phyloP scores from a whole-genome alignment of 2,797 vertebrate genomes.

The Oophaga sylvatica region DNA sequence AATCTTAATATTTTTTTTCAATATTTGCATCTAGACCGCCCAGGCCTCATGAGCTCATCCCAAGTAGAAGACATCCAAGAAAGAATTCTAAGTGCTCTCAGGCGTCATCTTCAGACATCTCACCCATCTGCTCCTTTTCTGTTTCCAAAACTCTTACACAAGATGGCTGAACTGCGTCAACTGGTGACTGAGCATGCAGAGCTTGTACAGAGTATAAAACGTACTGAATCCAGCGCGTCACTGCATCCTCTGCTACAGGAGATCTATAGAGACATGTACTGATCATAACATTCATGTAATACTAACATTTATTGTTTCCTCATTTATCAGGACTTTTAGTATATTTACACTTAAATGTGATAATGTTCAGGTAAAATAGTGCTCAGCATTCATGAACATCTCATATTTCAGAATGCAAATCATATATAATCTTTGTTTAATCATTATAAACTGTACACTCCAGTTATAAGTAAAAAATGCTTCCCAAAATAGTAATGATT shows the following conservation, averaged over 20 bases:
- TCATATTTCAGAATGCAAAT: not conserved
- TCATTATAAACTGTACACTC: too few species aligned
- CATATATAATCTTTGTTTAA: too few species aligned
- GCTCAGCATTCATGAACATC: not conserved
- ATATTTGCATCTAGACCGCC: conserved; percentile 83
- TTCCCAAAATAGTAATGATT: too few species aligned
- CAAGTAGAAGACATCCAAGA: conserved; percentile 98
- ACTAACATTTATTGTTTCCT: not conserved
- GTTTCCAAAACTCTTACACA: conserved; percentile 98
- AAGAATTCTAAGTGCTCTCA: conserved; percentile 90
- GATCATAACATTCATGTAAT: conserved; percentile 55
- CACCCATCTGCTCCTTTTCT: conserved; percentile 94
- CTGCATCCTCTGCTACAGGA: conserved; percentile 97
- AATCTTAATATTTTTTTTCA: not conserved
- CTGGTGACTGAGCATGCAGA: conserved; percentile 95
- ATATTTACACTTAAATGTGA: not conserved
- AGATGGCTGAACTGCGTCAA: conserved; percentile 98
- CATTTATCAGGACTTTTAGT: not conserved
- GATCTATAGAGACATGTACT: conserved; percentile 99
- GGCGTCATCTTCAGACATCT: conserved; percentile 92
- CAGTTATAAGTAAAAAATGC: too few species aligned
- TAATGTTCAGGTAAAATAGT: not conserved
- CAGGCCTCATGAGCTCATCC: conserved; percentile 92
- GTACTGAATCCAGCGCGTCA: conserved; percentile 93
- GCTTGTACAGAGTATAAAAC: conserved; percentile 98